Evolutionary conservation across 2,113 vertebrate genomes (phyloP).

Genomic region (Corvus cornix): DNA sequence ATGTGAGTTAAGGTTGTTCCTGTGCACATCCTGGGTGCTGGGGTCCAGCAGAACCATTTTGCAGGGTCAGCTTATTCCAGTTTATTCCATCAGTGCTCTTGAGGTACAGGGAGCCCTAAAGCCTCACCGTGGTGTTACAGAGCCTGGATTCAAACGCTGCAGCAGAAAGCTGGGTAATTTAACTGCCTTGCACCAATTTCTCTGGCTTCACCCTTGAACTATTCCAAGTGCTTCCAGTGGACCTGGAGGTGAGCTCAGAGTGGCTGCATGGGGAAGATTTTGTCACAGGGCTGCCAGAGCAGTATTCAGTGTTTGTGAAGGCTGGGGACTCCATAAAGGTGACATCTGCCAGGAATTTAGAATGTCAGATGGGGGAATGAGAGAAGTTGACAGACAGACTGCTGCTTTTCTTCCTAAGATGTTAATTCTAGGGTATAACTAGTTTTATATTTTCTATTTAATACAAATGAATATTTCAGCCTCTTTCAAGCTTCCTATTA

Average conservation of each 20-base stretch:
- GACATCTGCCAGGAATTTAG: neutral
- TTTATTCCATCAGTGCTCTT: neutral
- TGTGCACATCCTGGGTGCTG: neutral
- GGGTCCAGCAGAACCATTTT: neutral
- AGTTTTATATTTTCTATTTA: neutral
- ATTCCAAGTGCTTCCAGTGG: neutral
- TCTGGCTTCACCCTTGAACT: neutral
- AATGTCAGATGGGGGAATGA: neutral
- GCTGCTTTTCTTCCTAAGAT: neutral
- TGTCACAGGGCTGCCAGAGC: neutral
- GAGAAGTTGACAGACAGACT: neutral
- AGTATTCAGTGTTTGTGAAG: neutral
- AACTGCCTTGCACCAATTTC: neutral
- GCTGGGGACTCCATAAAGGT: neutral
- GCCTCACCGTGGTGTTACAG: neutral
- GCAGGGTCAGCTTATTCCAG: neutral
- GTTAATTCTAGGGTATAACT: neutral
- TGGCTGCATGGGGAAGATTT: neutral
- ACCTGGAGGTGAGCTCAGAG: neutral
- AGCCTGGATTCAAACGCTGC: neutral
- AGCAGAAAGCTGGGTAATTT: neutral
- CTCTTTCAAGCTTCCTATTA: neutral
- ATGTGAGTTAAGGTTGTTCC: too few relatives aligned
- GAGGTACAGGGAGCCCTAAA: neutral
- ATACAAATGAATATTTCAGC: neutral